These are phyloP conservation scores for Coregonus ussuriensis DNA, from an alignment of 2,797 vertebrate species.

Conservation along the genomic window DNA sequence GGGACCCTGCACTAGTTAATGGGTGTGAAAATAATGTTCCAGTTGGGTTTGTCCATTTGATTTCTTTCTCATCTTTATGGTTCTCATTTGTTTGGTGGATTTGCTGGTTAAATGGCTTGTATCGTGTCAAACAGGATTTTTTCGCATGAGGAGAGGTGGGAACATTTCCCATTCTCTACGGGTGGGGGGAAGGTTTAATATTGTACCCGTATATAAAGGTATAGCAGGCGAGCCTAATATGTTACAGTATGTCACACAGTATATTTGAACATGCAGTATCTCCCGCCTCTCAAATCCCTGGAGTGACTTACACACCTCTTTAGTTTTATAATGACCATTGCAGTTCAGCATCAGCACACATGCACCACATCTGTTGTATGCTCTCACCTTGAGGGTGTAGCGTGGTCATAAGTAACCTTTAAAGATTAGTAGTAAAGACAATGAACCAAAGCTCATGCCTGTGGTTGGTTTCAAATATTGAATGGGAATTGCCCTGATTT, in stretches of 20 bases:
- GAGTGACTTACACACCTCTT: neutral
- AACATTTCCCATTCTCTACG: neutral
- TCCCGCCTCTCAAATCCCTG: neutral
- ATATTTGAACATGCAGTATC: constrained; percentile 8
- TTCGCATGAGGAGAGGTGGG: neutral
- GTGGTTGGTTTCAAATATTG: neutral
- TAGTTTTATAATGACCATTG: constrained; percentile 4
- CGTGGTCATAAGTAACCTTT: neutral
- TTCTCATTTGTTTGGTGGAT: constrained; percentile 11
- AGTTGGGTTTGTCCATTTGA: neutral
- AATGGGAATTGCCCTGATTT: constrained; percentile 22
- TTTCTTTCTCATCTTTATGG: constrained; percentile 3
- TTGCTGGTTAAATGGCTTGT: constrained; percentile 12
- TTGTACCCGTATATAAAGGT: constrained; percentile 3
- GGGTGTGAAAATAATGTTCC: constrained; percentile 7
- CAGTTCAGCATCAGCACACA: constrained; percentile 11
- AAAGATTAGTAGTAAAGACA: constrained; percentile 16
- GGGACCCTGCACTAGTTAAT: constrained; percentile 4
- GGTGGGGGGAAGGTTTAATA: neutral
- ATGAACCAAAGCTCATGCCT: neutral
- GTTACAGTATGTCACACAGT: neutral
- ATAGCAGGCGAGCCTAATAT: neutral
- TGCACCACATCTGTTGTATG: neutral
- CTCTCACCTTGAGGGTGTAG: constrained; percentile 19
- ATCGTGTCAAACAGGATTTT: constrained; percentile 7